Base-by-base conservation (phyloP, 2,888 invertebrate genomes). In the Idaea biselata region DNA sequence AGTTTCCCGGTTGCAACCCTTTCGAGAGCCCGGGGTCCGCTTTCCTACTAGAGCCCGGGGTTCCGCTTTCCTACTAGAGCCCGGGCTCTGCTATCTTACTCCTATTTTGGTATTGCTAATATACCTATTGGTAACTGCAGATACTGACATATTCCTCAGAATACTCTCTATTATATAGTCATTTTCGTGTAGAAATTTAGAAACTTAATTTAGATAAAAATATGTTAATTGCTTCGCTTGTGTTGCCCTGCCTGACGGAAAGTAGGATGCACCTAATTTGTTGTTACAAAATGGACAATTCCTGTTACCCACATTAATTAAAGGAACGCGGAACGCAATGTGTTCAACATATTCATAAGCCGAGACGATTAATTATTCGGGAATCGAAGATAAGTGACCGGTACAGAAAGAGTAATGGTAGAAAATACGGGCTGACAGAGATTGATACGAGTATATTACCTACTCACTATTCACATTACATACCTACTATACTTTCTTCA, bases 301-400 rank as follows among this genome's bases (percentile, higher is more conserved):
- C 44, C 44, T 33, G 33, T 33, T 3, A 33, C 5, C 33, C 14
- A 44, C 25, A 25, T 25, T 25, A 18, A 56, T 33, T 55, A n/a
- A 16, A 59, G 54, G 18, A 59, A 61, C 44, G 44, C 44, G 44
- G 44, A 44, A 44, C 44, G 44, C 56, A 53, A 60, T 64, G 60
- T 60, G 67, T 64, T 62, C 56, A 64, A 33, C 60, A 58, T 61
- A 63, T 61, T 60, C 61, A 68, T 68, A 59, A 64, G 62, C 54
- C 60, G 61, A 64, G 61, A 66, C 65, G 62, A 70, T 70, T 72
- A 72, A 70, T 72, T 72, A 70, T 72, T 72, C 65, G 65, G 65
- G 72, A 68, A 68, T 68, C 63, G 68, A 72, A 72, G 70, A 72
- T 72, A 72, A 72, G 72, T 68, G 70, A 63, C 68, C 70, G 59